Evolutionary conservation across 2,888 invertebrate genomes (phyloP).

Genomic region (Rapana venosa): DNA sequence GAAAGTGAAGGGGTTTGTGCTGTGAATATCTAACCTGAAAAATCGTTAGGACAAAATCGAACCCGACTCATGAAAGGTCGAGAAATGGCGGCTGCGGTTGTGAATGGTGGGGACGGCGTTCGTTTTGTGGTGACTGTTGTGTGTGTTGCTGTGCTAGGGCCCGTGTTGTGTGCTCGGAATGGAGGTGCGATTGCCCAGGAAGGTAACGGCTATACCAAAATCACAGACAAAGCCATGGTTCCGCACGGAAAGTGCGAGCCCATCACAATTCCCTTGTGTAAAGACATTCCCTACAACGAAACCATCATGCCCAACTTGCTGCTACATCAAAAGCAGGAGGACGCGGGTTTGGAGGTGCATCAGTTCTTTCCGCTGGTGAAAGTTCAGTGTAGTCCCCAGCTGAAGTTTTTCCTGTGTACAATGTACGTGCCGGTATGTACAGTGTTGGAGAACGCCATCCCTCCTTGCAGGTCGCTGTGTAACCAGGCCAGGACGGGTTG

Average conservation of each 20-base stretch:
- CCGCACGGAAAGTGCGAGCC: slow-evolving; percentile 93
- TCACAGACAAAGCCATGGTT: slow-evolving; percentile 49
- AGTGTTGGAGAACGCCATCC: slow-evolving; percentile 91
- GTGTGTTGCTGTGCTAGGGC: slow-evolving; percentile 41
- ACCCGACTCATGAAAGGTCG: background rate
- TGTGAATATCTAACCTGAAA: background rate
- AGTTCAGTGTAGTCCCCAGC: slow-evolving; percentile 94
- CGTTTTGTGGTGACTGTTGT: slow-evolving; percentile 38
- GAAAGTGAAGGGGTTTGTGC: background rate
- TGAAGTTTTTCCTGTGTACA: slow-evolving; percentile 96
- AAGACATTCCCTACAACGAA: slow-evolving; percentile 94
- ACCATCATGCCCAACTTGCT: slow-evolving; percentile 97
- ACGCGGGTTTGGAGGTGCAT: slow-evolving; percentile 94
- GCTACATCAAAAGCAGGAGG: slow-evolving; percentile 92
- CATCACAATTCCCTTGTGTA: slow-evolving; percentile 94
- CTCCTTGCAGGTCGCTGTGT: slow-evolving; percentile 93
- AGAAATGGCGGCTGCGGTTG: slow-evolving; percentile 49
- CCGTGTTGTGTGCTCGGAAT: slow-evolving; percentile 38
- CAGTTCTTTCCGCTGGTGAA: slow-evolving; percentile 96
- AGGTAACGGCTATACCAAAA: slow-evolving; percentile 42
- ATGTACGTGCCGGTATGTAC: slow-evolving; percentile 98
- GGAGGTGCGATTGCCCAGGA: slow-evolving; percentile 36
- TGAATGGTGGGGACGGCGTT: slow-evolving; percentile 12
- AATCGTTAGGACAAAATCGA: background rate
- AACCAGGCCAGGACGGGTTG: slow-evolving; percentile 92